These are phyloP conservation scores for Toxotes jaculatrix DNA, from an alignment of 2,113 vertebrate genomes.

Conservation along the genomic window DNA sequence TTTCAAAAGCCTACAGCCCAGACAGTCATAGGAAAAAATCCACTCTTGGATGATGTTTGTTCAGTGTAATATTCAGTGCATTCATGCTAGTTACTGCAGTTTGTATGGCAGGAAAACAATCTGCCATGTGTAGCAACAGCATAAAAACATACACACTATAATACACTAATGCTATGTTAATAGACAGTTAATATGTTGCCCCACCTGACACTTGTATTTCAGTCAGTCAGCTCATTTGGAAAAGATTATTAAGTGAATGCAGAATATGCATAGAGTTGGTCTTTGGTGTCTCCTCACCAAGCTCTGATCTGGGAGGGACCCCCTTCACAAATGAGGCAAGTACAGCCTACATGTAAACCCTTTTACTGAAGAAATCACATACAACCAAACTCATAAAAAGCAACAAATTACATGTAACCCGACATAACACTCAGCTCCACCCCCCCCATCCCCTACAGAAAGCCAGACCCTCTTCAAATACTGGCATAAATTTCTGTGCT, in stretches of 20 bases:
- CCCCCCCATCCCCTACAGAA: too few species aligned
- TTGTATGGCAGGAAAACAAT: not conserved
- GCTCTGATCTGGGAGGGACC: too few species aligned
- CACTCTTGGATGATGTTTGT: constrained; percentile 4
- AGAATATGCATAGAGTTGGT: too few species aligned
- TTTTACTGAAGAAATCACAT: not conserved
- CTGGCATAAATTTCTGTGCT: not conserved
- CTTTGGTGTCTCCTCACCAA: too few species aligned
- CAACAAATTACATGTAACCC: not conserved
- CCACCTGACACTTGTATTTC: too few species aligned
- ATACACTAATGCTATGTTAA: too few species aligned
- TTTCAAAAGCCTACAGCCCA: constrained; percentile 1
- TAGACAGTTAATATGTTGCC: too few species aligned
- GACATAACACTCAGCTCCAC: not conserved
- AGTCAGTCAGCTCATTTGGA: too few species aligned
- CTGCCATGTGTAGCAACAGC: not conserved
- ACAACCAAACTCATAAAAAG: not conserved
- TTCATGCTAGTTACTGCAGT: not conserved
- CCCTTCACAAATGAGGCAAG: too few species aligned
- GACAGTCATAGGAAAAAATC: constrained; percentile 43
- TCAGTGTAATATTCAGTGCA: not conserved
- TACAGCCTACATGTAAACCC: not conserved
- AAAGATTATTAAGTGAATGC: too few species aligned
- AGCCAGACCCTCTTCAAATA: not conserved
- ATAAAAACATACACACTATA: not conserved